Conservation (phyloP, 2,888 invertebrate genomes). For the Luperina nickerlii region DNA sequence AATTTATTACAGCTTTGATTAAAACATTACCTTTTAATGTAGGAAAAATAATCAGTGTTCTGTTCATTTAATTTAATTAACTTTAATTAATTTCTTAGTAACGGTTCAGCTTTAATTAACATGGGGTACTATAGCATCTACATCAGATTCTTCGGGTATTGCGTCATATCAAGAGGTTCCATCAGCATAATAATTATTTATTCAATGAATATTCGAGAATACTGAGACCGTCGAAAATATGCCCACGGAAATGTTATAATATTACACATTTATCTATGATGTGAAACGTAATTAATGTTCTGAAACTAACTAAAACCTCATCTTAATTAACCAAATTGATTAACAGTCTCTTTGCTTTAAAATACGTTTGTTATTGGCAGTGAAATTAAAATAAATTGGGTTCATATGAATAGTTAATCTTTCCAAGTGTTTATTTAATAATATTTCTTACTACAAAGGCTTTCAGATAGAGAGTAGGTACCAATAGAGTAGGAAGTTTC, state of each 20-base stretch:
- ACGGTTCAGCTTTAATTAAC: not conserved
- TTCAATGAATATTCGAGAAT: constrained; percentile 40
- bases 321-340: constrained; percentile 27
- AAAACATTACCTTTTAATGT: not conserved
- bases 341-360: constrained; percentile 4
- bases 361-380: constrained; percentile 1
- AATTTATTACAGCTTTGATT: not conserved
- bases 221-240: constrained; percentile 16
- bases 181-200: constrained; percentile 40
- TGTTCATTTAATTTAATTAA: not conserved
- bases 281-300: constrained; percentile 40
- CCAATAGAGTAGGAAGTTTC: not conserved
- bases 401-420: not conserved
- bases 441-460: not conserved
- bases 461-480: not conserved
- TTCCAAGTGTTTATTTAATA: not conserved
- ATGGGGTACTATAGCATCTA: not conserved
- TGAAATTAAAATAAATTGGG: constrained; percentile 4
- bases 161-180: constrained; percentile 17
- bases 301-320: constrained; percentile 22
- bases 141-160: not conserved
- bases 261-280: constrained; percentile 31
- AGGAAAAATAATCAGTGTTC: not conserved
- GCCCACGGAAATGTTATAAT: constrained; percentile 23
- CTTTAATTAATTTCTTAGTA: not conserved